Conservation (phyloP, 2,888 invertebrate species). For the Sminthurides aquaticus region DNA sequence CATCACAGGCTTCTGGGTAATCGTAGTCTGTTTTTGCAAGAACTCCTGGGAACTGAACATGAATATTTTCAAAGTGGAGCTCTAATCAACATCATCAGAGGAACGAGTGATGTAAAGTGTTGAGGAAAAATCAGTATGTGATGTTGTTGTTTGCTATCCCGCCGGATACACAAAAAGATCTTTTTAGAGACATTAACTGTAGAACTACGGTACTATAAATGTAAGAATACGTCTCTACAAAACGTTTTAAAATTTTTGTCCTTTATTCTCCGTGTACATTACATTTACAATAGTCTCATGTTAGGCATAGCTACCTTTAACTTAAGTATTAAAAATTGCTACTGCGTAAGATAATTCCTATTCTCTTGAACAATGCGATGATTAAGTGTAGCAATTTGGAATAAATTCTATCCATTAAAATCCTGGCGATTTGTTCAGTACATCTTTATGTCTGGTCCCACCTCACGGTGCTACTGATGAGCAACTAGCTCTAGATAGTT, state of each 20-base stretch:
- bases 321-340: constrained; percentile 24
- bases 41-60: too few species aligned
- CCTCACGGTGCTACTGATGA: too few species aligned
- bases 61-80: too few species aligned
- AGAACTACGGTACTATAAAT: constrained; percentile 16
- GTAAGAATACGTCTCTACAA: constrained; percentile 22
- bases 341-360: constrained; percentile 24
- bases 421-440: not conserved
- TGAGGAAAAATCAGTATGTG: constrained; percentile 16
- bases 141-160: constrained; percentile 25
- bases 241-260: constrained; percentile 13
- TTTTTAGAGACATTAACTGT: constrained; percentile 20
- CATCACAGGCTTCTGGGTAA: too few species aligned
- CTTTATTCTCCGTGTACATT: constrained; percentile 26
- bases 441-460: too few species aligned
- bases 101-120: not conserved
- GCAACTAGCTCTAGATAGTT: too few species aligned
- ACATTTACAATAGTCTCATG: constrained; percentile 26
- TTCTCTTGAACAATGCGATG: constrained; percentile 25
- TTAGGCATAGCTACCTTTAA: constrained; percentile 23
- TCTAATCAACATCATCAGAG: constrained; percentile 19
- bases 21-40: too few species aligned
- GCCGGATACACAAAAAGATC: constrained; percentile 14
- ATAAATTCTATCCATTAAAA: constrained; percentile 24
- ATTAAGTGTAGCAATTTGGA: constrained; percentile 26